Conservation (phyloP, 2,888 invertebrate genomes). For the Hipparchia sbordonii region DNA sequence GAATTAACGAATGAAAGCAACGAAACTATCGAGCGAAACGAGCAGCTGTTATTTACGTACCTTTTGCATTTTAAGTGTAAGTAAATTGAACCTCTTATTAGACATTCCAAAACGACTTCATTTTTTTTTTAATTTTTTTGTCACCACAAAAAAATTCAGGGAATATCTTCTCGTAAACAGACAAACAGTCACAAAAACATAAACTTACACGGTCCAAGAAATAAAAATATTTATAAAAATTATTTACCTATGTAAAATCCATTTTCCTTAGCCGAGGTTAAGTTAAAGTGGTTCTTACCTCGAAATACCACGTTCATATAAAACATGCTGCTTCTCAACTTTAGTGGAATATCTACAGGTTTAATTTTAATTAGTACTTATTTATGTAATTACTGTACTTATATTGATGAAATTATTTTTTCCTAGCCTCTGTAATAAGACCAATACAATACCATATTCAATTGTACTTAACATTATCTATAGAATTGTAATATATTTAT, state of each 20-base stretch:
- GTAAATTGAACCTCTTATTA: neutral
- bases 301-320: too few species aligned
- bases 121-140: neutral
- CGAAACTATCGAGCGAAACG: constrained; percentile 23
- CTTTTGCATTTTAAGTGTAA: neutral
- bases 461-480: constrained; percentile 49
- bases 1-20: constrained; percentile 34
- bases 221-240: neutral
- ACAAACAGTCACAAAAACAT: too few species aligned
- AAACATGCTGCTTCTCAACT: neutral
- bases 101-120: neutral
- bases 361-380: neutral
- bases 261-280: neutral
- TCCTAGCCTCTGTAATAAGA: constrained; percentile 32
- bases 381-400: neutral
- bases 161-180: too few species aligned
- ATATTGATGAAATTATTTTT: constrained; percentile 4
- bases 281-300: too few species aligned
- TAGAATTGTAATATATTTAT: constrained; percentile 77
- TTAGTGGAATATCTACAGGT: neutral
- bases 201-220: too few species aligned
- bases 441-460: constrained; percentile 33
- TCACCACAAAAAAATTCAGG: too few species aligned
- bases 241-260: too few species aligned
- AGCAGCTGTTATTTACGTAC: too few species aligned